phyloP scores from a whole-genome alignment of 2,888 invertebrate genomes.

The Dasypogon diadema region DNA sequence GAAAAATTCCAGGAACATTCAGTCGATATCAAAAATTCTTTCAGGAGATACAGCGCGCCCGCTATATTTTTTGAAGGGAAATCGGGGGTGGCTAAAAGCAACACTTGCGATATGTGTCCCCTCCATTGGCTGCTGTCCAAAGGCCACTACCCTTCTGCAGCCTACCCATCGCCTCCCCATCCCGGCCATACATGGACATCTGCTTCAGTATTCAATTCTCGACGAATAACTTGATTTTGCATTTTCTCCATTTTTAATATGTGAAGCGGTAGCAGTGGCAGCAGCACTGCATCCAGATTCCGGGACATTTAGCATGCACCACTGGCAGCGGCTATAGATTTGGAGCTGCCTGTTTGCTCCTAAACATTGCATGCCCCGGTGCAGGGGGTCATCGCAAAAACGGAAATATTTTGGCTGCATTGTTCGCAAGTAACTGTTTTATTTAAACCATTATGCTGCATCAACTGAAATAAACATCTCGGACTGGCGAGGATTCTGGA shows the following conservation, averaged over 20 bases:
- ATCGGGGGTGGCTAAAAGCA: background rate
- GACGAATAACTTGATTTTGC: background rate
- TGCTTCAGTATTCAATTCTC: background rate
- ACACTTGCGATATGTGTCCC: background rate
- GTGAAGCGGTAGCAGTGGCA: background rate
- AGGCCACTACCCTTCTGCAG: background rate
- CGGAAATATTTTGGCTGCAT: background rate
- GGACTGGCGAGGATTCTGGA: background rate
- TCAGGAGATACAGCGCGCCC: background rate
- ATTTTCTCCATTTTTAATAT: background rate
- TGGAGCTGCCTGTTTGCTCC: background rate
- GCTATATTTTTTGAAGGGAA: background rate
- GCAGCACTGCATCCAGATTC: background rate
- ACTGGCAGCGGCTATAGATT: background rate
- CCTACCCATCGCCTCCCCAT: background rate
- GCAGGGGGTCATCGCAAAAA: background rate
- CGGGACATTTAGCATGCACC: background rate
- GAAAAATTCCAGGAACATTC: background rate
- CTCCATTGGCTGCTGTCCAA: background rate
- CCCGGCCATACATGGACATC: background rate
- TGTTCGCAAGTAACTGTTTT: background rate
- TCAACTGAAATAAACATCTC: background rate
- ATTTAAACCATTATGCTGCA: background rate
- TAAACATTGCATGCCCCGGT: background rate
- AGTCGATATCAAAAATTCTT: background rate